Percentiles rank a stretch among this genome's conserved stretches.
These are phyloP conservation scores for Drosophila setifemur DNA, from an alignment of 1,140 invertebrate genomes.

Conservation along the genomic window DNA sequence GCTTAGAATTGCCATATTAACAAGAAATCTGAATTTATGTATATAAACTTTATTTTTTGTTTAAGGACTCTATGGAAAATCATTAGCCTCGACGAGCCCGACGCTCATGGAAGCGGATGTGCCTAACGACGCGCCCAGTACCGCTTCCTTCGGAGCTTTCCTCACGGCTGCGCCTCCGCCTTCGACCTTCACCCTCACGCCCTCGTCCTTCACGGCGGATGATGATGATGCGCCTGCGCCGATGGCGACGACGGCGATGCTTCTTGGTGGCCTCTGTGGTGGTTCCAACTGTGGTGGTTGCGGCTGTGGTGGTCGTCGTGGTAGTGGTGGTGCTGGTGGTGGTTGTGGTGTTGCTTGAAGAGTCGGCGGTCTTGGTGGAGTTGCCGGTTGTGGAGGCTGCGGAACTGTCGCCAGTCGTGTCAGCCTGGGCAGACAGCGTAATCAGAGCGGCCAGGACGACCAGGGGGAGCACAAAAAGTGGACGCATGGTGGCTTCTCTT, in stretches of 20 bases:
- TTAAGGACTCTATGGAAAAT: no score
- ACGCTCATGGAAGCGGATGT: not conserved
- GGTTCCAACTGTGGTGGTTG: no score
- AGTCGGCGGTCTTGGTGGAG: not conserved
- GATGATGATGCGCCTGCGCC: not conserved
- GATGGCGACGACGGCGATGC: not conserved
- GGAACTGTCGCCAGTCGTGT: not conserved
- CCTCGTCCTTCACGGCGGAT: not conserved
- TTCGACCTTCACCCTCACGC: not conserved
- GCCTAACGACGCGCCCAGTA: not conserved
- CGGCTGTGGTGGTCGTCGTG: not conserved
- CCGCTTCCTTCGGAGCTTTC: not conserved
- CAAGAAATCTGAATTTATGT: no score
- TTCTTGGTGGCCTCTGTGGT: not conserved
- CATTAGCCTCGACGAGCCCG: not conserved
- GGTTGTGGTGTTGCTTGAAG: not conserved
- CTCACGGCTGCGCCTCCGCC: not conserved
- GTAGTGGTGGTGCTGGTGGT: not conserved
- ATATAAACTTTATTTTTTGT: no score
- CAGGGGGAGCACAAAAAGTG: not conserved
- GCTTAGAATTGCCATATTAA: no score
- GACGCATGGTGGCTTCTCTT: conserved; percentile 3
- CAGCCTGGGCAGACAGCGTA: not conserved
- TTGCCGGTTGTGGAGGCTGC: not conserved
- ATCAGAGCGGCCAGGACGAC: not conserved